Percentiles rank a stretch among this genome's conserved stretches.
These are phyloP conservation scores for Lampris megalopsis DNA, from an alignment of 2,113 vertebrate species.

Conservation along the genomic window DNA sequence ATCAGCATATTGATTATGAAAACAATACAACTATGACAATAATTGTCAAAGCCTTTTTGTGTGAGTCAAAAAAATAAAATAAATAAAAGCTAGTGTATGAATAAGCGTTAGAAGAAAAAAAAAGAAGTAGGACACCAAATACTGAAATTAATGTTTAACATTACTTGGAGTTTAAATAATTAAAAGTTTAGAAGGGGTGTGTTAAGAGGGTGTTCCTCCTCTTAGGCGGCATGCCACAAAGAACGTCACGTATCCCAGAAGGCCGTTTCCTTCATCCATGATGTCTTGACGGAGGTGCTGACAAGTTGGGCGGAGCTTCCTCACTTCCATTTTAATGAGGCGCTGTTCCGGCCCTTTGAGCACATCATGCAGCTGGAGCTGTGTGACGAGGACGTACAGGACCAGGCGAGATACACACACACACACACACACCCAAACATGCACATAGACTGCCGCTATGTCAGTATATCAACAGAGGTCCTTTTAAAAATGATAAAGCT, in stretches of 20 bases:
- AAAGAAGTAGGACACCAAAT: too few species aligned
- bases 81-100: too few species aligned
- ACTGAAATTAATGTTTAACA: too few species aligned
- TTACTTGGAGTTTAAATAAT: too few species aligned
- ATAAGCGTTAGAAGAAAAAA: too few species aligned
- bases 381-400: conserved; percentile 97
- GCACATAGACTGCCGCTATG: not conserved
- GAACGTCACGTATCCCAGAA: conserved; percentile 96
- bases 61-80: too few species aligned
- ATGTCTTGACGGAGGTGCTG: conserved; percentile 94
- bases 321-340: conserved; percentile 96
- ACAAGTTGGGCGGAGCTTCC: conserved; percentile 91
- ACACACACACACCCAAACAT: not conserved
- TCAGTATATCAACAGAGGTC: too few species aligned
- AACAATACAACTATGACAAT: too few species aligned
- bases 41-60: too few species aligned
- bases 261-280: conserved; percentile 97
- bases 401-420: conserved; percentile 85
- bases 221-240: conserved; percentile 94
- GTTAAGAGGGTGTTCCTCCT: not conserved
- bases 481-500: too few species aligned
- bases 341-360: conserved; percentile 95
- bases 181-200: too few species aligned
- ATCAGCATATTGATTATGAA: too few species aligned
- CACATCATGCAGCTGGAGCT: conserved; percentile 98